Conservation (phyloP, 2,888 invertebrate genomes). For the Agrilus mali region DNA sequence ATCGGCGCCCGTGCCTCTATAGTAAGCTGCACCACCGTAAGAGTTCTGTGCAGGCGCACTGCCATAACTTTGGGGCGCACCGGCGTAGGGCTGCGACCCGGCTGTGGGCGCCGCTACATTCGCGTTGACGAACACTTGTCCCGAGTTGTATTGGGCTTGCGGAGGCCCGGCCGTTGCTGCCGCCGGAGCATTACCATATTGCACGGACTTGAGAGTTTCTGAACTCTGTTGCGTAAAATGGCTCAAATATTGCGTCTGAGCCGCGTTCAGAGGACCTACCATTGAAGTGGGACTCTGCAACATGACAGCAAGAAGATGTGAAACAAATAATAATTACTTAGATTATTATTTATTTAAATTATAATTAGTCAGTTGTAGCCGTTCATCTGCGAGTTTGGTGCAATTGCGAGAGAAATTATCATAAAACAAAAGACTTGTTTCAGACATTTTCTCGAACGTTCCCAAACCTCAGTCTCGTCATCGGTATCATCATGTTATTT, state of each 20-base stretch:
- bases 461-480: constrained; percentile 17
- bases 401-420: no score
- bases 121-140: constrained; percentile 8
- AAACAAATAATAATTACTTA: background rate
- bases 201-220: constrained; percentile 20
- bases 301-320: background rate
- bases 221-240: constrained; percentile 44
- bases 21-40: constrained; percentile 19
- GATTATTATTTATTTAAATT: background rate
- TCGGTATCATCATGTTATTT: constrained; percentile 17
- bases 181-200: constrained; percentile 18
- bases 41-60: constrained; percentile 16
- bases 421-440: constrained; percentile 12
- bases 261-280: constrained; percentile 38
- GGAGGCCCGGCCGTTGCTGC: constrained; percentile 5
- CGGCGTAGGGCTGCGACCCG: constrained; percentile 11
- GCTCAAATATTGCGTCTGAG: constrained; percentile 46
- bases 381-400: no score
- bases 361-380: background rate
- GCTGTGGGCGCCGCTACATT: constrained; percentile 6
- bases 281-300: constrained; percentile 31
- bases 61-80: constrained; percentile 19
- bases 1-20: constrained; percentile 3
- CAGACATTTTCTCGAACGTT: constrained; percentile 1
- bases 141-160: constrained; percentile 4